phyloP scores from a whole-genome alignment of 2,113 vertebrate genomes.

The Xenopus laevis region DNA sequence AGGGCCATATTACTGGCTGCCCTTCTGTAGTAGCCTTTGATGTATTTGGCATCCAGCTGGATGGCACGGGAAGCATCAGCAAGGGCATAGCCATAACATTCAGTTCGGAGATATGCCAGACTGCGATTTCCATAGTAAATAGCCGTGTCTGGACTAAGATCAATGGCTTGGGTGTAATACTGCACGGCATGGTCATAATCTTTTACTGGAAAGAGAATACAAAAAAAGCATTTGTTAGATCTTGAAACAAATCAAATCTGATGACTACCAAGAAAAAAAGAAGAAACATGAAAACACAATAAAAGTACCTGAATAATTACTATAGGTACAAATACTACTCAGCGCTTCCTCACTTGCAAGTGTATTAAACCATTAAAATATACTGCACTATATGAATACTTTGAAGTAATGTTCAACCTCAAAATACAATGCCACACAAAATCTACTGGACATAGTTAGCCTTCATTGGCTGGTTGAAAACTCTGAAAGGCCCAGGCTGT shows the following conservation, averaged over 20 bases:
- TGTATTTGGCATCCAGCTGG: slow-evolving; percentile 87
- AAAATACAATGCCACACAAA: too few relatives aligned
- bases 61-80: slow-evolving; percentile 84
- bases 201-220: slow-evolving; percentile 62
- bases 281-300: too few relatives aligned
- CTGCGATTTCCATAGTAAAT: slow-evolving; percentile 92
- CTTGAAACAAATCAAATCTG: too few relatives aligned
- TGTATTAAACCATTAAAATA: too few relatives aligned
- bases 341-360: too few relatives aligned
- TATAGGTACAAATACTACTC: too few relatives aligned
- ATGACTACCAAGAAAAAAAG: too few relatives aligned
- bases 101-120: slow-evolving; percentile 90
- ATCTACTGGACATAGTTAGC: too few relatives aligned
- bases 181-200: slow-evolving; percentile 92
- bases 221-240: not conserved
- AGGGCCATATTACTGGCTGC: slow-evolving; percentile 94
- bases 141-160: slow-evolving; percentile 80
- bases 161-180: slow-evolving; percentile 85
- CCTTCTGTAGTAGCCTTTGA: slow-evolving; percentile 90
- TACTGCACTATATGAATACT: too few relatives aligned
- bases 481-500: too few relatives aligned
- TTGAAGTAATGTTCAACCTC: too few relatives aligned
- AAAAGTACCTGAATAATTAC: not conserved
- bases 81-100: slow-evolving; percentile 91
- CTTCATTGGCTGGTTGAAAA: too few relatives aligned